These are phyloP conservation scores for Accipiter virgatus DNA, from an alignment of 2,113 vertebrate genomes.

Conservation along the genomic window DNA sequence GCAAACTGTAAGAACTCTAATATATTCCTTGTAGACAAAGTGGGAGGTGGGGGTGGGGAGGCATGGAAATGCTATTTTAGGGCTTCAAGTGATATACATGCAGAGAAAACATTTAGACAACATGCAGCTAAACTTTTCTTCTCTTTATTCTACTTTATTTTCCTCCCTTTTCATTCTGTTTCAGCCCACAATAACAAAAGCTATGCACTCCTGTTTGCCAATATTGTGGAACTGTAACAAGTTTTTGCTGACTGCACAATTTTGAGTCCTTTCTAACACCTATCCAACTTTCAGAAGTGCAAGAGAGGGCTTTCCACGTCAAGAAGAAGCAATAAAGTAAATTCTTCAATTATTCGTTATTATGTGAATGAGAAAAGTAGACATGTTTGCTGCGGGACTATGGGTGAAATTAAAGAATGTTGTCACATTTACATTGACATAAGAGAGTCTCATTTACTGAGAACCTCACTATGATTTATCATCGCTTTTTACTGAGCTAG, in stretches of 20 bases:
- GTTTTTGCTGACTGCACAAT: not conserved
- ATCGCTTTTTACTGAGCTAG: not conserved
- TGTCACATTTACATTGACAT: not conserved
- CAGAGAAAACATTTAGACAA: not conserved
- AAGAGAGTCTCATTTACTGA: not conserved
- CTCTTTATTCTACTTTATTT: not conserved
- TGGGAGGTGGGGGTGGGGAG: too few relatives aligned
- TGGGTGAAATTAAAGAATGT: not conserved
- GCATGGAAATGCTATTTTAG: not conserved
- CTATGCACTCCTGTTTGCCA: not conserved
- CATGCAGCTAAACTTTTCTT: not conserved
- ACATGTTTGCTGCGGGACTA: not conserved
- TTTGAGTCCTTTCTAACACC: not conserved
- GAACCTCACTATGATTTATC: not conserved
- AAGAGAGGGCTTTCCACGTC: not conserved
- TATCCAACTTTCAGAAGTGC: not conserved
- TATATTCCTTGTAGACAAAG: not conserved
- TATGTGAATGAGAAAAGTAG: not conserved
- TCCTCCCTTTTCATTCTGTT: not conserved
- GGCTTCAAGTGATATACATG: not conserved
- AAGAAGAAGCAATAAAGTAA: not conserved
- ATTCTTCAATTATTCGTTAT: not conserved
- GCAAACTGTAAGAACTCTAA: not conserved
- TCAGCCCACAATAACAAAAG: not conserved
- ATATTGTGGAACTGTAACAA: not conserved